A percentile compares a stretch with the other conserved stretches of the same genome.
These are phyloP conservation scores for Drosophila kanapiae DNA, from an alignment of 1,140 invertebrate genomes.

Conservation along the genomic window DNA sequence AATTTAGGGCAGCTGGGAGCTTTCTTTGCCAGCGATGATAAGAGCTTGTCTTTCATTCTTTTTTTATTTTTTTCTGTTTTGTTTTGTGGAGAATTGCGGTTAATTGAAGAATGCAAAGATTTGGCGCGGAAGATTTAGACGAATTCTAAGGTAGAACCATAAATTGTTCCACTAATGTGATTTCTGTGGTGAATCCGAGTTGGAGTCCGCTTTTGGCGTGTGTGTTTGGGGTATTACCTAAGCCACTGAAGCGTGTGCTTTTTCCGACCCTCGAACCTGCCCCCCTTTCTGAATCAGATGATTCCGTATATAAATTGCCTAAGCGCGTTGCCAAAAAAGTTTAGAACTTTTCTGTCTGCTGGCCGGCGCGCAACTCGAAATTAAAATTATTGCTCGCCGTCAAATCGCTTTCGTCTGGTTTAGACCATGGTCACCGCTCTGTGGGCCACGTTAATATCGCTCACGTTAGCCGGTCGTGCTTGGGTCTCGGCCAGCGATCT, in stretches of 20 bases:
- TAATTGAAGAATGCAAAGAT: conserved; percentile 75
- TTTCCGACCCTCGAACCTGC: conserved; percentile 3
- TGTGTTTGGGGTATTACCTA: conserved; percentile 38
- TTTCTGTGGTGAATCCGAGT: conserved; percentile 68
- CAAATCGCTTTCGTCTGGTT: conserved; percentile 3
- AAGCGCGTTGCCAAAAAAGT: conserved; percentile 55
- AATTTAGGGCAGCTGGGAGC: conserved; percentile 26
- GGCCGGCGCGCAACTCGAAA: conserved; percentile 38
- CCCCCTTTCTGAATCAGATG: conserved; percentile 1
- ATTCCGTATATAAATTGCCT: conserved; percentile 64
- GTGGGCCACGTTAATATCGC: conserved; percentile 60
- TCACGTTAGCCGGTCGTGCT: neutral
- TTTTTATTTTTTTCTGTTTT: neutral
- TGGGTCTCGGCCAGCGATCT: conserved; percentile 35
- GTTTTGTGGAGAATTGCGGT: conserved; percentile 45
- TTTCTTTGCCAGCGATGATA: conserved; percentile 54
- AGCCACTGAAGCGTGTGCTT: conserved; percentile 62
- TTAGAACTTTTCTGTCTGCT: conserved; percentile 72
- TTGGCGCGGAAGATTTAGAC: conserved; percentile 51
- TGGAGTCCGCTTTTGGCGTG: neutral
- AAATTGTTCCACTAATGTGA: conserved; percentile 70
- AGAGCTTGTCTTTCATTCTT: conserved; percentile 24
- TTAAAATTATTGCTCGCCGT: conserved; percentile 18
- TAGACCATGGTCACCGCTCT: conserved; percentile 46
- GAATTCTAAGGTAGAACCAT: conserved; percentile 61